Evolutionary conservation across 2,797 vertebrate genomes (phyloP), one percentile per base, ranked within the genome.

Genomic region (Neosilurus hyrtlii): DNA sequence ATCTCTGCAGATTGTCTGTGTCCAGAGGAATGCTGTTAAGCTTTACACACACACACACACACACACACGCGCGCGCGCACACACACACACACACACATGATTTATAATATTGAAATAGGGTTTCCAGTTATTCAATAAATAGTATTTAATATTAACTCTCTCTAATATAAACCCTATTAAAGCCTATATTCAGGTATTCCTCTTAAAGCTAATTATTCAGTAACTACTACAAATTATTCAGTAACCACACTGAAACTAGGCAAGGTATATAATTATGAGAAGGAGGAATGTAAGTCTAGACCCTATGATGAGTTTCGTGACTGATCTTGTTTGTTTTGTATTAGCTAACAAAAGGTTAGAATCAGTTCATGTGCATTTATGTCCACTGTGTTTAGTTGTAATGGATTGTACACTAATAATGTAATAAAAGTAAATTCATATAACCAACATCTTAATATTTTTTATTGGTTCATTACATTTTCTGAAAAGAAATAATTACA

Each of bases 1-100:
- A 83, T 78, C 76, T 15, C 67, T 86, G 83, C 71, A 71, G 68
- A 76, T 24, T 67, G 18, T 71, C 67, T 66, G 20, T 84, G 57
- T 80, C 85, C 71, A 30, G 7, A 1, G 70, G n/a, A 72, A 72
- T 12, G 12, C 70, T 72, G 67, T 16, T 72, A 52, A 24, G 12
- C 37, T 4, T 51, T 82, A 63, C 22, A 72, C 9, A 18, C 9
- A 77, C 59, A 83, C 54, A 59, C 78, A 11, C 59, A 77, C 59
- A 83, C 54, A 59, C 78, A 11, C 59, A 77, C 59, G 81, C 54
- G 52, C 78, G 8, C 59, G 71, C 59, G 81, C 54, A 59, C 78
- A 11, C 59, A 77, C 59, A 83, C 54, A 59, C 78, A 11, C 59
- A 77, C 59, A 63, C 22, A 72, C 9, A 18, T 8, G 20, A 0